phyloP scores from a whole-genome alignment of 1,140 invertebrate species.

The Papilio xuthus region DNA sequence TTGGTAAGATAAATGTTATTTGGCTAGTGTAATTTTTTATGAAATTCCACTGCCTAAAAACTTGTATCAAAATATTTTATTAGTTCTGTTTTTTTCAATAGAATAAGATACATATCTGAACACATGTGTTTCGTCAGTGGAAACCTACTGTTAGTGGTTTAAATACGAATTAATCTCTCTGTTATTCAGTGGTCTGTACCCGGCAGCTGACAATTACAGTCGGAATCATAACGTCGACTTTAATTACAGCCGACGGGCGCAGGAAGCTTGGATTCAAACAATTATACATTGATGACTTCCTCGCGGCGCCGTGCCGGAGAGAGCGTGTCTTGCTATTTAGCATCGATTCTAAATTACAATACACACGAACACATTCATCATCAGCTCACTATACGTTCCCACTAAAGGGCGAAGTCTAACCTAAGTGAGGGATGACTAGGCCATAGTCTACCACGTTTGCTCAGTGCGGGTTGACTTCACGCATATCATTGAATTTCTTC shows the following conservation, averaged over 20 bases:
- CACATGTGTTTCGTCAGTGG: no score
- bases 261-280: slow-evolving; percentile 54
- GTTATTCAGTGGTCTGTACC: slow-evolving; percentile 40
- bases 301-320: background rate
- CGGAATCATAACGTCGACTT: slow-evolving; percentile 44
- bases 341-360: background rate
- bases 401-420: no score
- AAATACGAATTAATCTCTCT: background rate
- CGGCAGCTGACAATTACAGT: slow-evolving; percentile 51
- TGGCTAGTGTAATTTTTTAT: background rate
- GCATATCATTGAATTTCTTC: no score
- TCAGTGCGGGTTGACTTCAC: no score
- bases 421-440: no score
- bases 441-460: no score
- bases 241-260: slow-evolving; percentile 47
- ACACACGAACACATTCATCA: no score
- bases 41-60: background rate
- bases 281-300: slow-evolving; percentile 41
- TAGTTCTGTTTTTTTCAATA: no score
- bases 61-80: background rate
- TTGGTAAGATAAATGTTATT: background rate
- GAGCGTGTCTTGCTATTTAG: slow-evolving; percentile 13
- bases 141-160: background rate
- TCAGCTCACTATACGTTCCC: no score
- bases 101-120: no score